Percentiles rank a stretch among this genome's conserved stretches.
phyloP scores from a whole-genome alignment of 2,888 invertebrate species.

The Diadromus collaris region DNA sequence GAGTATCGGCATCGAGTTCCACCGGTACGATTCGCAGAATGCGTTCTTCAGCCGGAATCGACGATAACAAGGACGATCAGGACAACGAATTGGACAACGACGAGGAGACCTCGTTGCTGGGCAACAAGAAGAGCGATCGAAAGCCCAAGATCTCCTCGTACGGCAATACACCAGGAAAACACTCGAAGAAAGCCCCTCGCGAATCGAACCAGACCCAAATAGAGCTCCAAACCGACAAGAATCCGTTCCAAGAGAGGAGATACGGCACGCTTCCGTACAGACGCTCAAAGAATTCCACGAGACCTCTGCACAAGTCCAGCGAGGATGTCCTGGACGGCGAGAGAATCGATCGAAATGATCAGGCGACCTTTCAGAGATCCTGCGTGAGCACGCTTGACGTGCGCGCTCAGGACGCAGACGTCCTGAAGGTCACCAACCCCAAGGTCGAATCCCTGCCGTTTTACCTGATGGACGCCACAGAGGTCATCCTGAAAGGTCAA shows the following conservation, averaged over 20 bases:
- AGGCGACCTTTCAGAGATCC: constrained; percentile 62
- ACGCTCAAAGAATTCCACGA: constrained; percentile 64
- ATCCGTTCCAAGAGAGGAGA: constrained; percentile 55
- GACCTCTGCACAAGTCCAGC: constrained; percentile 72
- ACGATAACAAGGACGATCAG: constrained; percentile 41
- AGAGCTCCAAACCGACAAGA: not conserved
- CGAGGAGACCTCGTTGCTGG: constrained; percentile 41
- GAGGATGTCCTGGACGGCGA: constrained; percentile 73
- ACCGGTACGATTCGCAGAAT: constrained; percentile 68
- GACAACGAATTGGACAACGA: constrained; percentile 22
- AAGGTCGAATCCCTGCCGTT: constrained; percentile 51
- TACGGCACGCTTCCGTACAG: constrained; percentile 75
- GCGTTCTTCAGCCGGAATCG: constrained; percentile 64
- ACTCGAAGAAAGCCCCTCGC: constrained; percentile 3
- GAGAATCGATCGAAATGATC: constrained; percentile 58
- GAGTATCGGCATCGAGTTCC: constrained; percentile 48
- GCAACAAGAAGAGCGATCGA: constrained; percentile 7
- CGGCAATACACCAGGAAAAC: constrained; percentile 73
- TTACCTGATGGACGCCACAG: constrained; percentile 74
- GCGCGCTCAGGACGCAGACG: constrained; percentile 49
- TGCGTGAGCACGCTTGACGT: constrained; percentile 69
- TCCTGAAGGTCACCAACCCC: constrained; percentile 7
- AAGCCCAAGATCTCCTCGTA: constrained; percentile 65
- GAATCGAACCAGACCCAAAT: not conserved
- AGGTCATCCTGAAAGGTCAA: constrained; percentile 71